Percentiles rank a stretch among this genome's conserved stretches.
These are phyloP conservation scores for Gila orcuttii DNA, from an alignment of 2,113 vertebrate genomes.

Conservation along the genomic window DNA sequence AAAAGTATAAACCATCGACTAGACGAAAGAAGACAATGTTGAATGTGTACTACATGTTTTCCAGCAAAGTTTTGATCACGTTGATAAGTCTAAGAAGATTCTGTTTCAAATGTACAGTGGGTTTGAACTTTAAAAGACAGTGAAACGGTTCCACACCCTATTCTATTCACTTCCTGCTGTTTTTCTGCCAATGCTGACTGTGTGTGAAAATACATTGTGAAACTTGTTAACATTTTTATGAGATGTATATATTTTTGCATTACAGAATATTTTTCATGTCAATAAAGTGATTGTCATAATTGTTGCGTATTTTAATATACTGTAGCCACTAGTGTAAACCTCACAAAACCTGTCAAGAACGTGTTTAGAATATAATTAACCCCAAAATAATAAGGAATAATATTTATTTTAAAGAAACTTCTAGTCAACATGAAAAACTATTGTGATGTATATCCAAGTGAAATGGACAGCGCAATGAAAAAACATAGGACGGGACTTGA, in stretches of 20 bases:
- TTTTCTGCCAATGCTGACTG: neutral
- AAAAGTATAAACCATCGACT: neutral
- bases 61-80: neutral
- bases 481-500: no score
- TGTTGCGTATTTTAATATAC: neutral
- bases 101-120: neutral
- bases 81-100: neutral
- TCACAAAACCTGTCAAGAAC: neutral
- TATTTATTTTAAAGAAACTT: neutral
- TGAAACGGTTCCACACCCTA: neutral
- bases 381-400: neutral
- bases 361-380: neutral
- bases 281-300: neutral
- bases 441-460: no score
- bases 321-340: neutral
- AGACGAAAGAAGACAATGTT: neutral
- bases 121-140: neutral
- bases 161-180: neutral
- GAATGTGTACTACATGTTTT: neutral
- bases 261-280: neutral
- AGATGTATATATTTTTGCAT: slow-evolving; percentile 3
- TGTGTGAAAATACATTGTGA: neutral
- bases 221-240: neutral
- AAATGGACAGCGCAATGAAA: no score
- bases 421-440: no score